Percentiles rank a stretch among this genome's conserved stretches.
Conservation (phyloP, 2,113 vertebrate genomes). For the Malurus alboscapulatus region DNA sequence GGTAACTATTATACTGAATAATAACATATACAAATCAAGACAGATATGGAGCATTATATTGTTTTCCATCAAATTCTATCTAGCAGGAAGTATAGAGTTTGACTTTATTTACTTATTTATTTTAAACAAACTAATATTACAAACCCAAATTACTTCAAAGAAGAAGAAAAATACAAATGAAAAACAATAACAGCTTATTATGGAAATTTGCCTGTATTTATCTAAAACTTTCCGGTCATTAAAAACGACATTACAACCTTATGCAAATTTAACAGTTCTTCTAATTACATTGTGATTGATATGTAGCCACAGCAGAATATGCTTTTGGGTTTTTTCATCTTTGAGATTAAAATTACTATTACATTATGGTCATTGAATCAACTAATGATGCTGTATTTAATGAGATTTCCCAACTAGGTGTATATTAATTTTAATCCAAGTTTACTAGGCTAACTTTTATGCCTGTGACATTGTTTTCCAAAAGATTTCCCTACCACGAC, state of each 20-base stretch:
- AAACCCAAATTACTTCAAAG: background rate
- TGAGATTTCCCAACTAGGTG: background rate
- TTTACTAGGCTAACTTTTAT: background rate
- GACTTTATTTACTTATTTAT: background rate
- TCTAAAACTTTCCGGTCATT: constrained; percentile 1
- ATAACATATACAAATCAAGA: background rate
- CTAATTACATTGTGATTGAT: background rate
- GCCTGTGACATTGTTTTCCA: background rate
- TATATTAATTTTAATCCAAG: background rate
- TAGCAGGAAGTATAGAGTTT: background rate
- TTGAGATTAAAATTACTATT: background rate
- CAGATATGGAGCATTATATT: background rate
- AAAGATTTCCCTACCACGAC: rapidly evolving
- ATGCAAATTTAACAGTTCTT: constrained; percentile 1
- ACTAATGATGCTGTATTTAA: background rate
- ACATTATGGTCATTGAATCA: background rate
- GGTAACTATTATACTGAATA: background rate
- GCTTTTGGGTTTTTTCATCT: background rate
- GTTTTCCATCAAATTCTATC: background rate
- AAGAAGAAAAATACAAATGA: background rate
- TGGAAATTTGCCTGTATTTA: background rate
- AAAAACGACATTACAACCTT: background rate
- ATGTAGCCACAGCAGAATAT: background rate
- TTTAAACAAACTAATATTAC: background rate
- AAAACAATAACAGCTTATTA: background rate